Conservation (phyloP, 2,888 invertebrate species). For the Agriotes lineatus region DNA sequence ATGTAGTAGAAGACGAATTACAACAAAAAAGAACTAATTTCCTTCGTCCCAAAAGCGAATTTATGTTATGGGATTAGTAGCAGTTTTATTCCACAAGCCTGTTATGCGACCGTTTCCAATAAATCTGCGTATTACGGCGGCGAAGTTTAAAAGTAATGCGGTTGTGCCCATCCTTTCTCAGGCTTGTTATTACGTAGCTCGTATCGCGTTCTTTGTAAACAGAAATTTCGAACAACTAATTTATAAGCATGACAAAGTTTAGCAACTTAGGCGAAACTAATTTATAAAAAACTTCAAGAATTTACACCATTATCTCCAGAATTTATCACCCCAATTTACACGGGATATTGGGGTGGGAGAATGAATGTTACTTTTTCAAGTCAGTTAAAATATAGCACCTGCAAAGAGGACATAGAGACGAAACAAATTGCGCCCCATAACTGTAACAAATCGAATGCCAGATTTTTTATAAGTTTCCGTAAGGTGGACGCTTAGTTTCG, state of each 20-base stretch:
- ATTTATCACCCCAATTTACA: constrained; percentile 35
- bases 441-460: constrained; percentile 36
- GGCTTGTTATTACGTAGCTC: constrained; percentile 8
- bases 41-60: constrained; percentile 11
- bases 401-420: constrained; percentile 29
- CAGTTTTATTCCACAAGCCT: constrained; percentile 26
- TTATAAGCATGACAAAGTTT: constrained; percentile 30
- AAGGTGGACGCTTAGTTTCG: constrained; percentile 27
- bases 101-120: constrained; percentile 22
- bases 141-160: constrained; percentile 21
- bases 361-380: constrained; percentile 28
- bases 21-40: constrained; percentile 11
- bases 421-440: constrained; percentile 35
- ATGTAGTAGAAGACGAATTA: not conserved
- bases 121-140: constrained; percentile 20
- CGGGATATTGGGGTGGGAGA: constrained; percentile 26
- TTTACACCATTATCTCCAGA: constrained; percentile 33
- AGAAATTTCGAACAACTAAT: constrained; percentile 31
- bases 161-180: constrained; percentile 13
- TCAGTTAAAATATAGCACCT: constrained; percentile 35
- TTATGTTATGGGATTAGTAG: constrained; percentile 21
- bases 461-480: constrained; percentile 29
- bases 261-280: constrained; percentile 32
- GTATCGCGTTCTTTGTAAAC: constrained; percentile 13
- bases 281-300: constrained; percentile 34